phyloP scores from a whole-genome alignment of 2,113 vertebrate species.

The Naja naja region DNA sequence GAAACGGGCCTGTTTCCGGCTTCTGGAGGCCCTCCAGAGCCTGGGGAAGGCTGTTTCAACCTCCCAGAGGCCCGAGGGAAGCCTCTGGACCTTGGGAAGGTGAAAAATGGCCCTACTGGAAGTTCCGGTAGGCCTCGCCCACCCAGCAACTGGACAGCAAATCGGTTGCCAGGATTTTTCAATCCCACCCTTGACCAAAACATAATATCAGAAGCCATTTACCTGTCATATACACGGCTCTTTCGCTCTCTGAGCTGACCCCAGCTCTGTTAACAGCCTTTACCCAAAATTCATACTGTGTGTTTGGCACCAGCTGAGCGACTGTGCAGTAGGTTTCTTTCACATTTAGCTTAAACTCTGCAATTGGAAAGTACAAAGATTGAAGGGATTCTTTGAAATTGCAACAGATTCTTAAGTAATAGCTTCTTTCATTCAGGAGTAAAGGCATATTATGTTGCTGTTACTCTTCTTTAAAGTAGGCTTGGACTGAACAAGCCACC shows the following conservation, averaged over 20 bases:
- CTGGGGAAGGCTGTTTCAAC: no score
- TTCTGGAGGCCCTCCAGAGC: no score
- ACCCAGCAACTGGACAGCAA: no score
- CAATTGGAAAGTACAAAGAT: not conserved
- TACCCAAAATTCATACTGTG: constrained; percentile 95
- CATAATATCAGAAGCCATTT: constrained; percentile 17
- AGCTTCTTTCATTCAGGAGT: not conserved
- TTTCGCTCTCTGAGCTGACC: constrained; percentile 85
- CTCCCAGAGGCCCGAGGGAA: no score
- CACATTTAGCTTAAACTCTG: constrained; percentile 78
- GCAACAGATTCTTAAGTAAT: not conserved
- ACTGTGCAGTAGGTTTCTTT: constrained; percentile 92
- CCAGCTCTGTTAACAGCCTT: constrained; percentile 88
- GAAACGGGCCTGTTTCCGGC: no score
- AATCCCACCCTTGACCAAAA: not conserved
- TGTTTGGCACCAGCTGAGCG: constrained; percentile 80
- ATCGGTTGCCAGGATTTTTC: no score
- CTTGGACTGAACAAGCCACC: not conserved
- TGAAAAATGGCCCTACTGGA: no score
- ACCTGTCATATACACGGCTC: constrained; percentile 90
- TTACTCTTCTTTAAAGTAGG: not conserved
- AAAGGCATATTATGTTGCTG: not conserved
- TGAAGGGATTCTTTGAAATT: not conserved
- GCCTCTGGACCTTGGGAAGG: no score
- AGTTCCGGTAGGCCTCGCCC: no score